phyloP scores from a whole-genome alignment of 2,113 vertebrate genomes.

The Lophius piscatorius region DNA sequence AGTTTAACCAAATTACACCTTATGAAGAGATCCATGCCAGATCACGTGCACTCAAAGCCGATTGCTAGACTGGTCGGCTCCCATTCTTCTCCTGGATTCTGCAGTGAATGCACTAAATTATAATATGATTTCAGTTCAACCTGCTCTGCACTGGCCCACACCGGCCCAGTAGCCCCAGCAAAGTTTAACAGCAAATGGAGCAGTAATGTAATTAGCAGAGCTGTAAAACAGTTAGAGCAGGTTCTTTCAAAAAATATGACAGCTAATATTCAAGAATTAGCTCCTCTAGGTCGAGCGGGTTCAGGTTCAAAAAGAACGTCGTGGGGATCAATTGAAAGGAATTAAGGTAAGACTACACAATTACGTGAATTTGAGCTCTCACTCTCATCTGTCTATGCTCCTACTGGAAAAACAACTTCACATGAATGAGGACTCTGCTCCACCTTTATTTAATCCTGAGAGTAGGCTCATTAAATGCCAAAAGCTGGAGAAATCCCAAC shows the following conservation, averaged over 20 bases:
- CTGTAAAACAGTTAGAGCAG: too few relatives aligned
- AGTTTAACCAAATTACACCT: conserved; percentile 46
- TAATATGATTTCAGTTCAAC: conserved; percentile 35
- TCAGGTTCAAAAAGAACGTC: too few relatives aligned
- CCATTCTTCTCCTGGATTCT: conserved; percentile 3
- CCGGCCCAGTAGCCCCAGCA: conserved; percentile 14
- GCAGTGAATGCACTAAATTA: conserved; percentile 11
- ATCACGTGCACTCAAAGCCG: conserved; percentile 7
- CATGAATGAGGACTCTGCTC: neutral
- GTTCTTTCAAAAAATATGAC: too few relatives aligned
- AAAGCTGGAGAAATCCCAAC: neutral
- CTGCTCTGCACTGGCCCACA: conserved; percentile 32
- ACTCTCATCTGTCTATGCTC: neutral
- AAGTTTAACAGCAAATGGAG: neutral
- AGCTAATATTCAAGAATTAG: too few relatives aligned
- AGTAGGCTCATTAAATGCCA: neutral
- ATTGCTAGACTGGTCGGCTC: conserved; percentile 4
- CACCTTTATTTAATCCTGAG: conserved; percentile 8
- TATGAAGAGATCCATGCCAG: conserved; percentile 1
- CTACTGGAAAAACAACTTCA: neutral
- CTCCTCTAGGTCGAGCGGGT: too few relatives aligned
- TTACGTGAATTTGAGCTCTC: neutral
- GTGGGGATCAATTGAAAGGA: too few relatives aligned
- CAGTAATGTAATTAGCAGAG: too few relatives aligned
- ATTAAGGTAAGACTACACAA: neutral